Percentiles rank a stretch among this genome's conserved stretches.
phyloP scores from a whole-genome alignment of 2,797 vertebrate species.

The Neosalanx taihuensis region DNA sequence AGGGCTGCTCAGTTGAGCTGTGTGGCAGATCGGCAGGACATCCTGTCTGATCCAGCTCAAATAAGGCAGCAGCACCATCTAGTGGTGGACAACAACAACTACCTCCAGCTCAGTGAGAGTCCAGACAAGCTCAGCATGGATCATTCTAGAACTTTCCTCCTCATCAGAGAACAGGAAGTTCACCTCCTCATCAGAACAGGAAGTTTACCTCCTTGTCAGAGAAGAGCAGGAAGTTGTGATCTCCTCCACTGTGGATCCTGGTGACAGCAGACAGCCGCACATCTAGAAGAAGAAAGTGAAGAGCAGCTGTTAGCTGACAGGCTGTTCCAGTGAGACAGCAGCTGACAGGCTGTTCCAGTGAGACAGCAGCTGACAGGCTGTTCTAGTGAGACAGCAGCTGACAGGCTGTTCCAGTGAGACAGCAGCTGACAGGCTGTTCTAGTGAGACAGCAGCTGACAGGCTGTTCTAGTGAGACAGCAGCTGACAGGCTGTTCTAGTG shows the following conservation, averaged over 20 bases:
- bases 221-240: slow-evolving; percentile 91
- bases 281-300: slow-evolving; percentile 48
- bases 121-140: not conserved
- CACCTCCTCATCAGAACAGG: not conserved
- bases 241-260: slow-evolving; percentile 91
- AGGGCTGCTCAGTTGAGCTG: not conserved
- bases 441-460: too few relatives aligned
- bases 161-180: not conserved
- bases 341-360: too few relatives aligned
- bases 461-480: too few relatives aligned
- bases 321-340: too few relatives aligned
- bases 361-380: too few relatives aligned
- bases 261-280: slow-evolving; percentile 79
- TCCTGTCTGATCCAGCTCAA: not conserved
- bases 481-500: too few relatives aligned
- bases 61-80: slow-evolving; percentile 6
- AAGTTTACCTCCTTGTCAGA: slow-evolving; percentile 81
- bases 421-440: too few relatives aligned
- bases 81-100: slow-evolving; percentile 9
- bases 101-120: not conserved
- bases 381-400: too few relatives aligned
- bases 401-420: too few relatives aligned
- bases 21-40: slow-evolving; percentile 20
- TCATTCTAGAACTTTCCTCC: not conserved
- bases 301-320: too few relatives aligned